Base-by-base conservation (phyloP, 2,888 invertebrate genomes). In the Cantharis flavilabris region DNA sequence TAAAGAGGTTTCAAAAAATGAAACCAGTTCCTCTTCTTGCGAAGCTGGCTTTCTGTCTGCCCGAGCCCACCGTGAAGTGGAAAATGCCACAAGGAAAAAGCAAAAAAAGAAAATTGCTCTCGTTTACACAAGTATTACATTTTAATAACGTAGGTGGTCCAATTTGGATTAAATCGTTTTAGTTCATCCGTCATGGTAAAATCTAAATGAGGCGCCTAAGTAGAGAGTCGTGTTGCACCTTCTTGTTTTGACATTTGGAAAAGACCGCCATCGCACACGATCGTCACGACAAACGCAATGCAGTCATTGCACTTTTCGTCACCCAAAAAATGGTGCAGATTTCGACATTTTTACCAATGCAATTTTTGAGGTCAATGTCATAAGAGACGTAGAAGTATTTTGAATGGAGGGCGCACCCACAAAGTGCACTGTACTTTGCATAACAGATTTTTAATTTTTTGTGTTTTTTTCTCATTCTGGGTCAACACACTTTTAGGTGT, bases 61-160 rank as follows among this genome's bases (percentile, higher is more conserved):
- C 73, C 75, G 76, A 83, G 84, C 83, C 84, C 83, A 83, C 84
- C 84, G 80, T 79, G 82, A 83, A 82, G 83, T 80, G 77, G 81
- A 83, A 83, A 82, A 79, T 76, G 76, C 78, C 74, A 76, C 74
- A 67, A 74, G 33, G 76, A 79, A 80, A 80, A 76, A 81, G 80
- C 79, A 84, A 83, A 83, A 84, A 20, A 79, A 71, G 79, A 82
- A 83, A 84, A 83, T 83, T 83, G 81, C 82, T 83, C 82, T 83
- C 78, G 80, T 82, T 82, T 81, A 82, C 81, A 81, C 79, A 79
- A 79, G 80, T 81, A 81, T 77, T 73, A 77, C 76, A 69, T 71
- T 72, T 74, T 73, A 76, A 76, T 72, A 69, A 70, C 62, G 30
- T 71, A 30, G 28, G 67, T 69, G 49, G 49, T 49, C 49, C 49